These are phyloP conservation scores for Promerops cafer DNA, from an alignment of 2,113 vertebrate species.

Conservation along the genomic window DNA sequence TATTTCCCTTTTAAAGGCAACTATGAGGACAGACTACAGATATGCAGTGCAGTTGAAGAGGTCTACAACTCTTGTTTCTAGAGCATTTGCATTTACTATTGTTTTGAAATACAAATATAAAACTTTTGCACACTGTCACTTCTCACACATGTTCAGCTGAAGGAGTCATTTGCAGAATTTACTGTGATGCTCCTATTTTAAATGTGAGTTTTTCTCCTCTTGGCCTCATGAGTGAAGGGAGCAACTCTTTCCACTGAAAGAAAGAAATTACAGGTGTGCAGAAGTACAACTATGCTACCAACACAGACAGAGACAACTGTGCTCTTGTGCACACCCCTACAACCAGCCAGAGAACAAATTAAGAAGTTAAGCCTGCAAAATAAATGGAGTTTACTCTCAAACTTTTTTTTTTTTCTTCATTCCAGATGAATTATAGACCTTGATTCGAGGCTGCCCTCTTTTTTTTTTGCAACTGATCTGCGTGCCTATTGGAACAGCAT, in stretches of 20 bases:
- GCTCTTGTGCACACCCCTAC: slow-evolving; percentile 64
- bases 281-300: slow-evolving; percentile 59
- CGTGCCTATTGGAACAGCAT: slow-evolving; percentile 63
- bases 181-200: slow-evolving; percentile 25
- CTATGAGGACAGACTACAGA: slow-evolving; percentile 59
- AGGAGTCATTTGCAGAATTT: slow-evolving; percentile 35
- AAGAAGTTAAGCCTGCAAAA: slow-evolving; percentile 60
- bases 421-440: slow-evolving; percentile 54
- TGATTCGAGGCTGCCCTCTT: slow-evolving; percentile 58
- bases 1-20: slow-evolving; percentile 46
- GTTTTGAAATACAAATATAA: slow-evolving; percentile 37
- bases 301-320: slow-evolving; percentile 63
- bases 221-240: slow-evolving; percentile 39
- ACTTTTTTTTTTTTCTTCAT: slow-evolving; percentile 66
- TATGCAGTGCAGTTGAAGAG: slow-evolving; percentile 59
- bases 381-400: slow-evolving; percentile 50
- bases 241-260: slow-evolving; percentile 63
- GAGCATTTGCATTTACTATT: slow-evolving; percentile 10
- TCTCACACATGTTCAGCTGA: slow-evolving; percentile 40
- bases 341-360: slow-evolving; percentile 45
- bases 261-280: slow-evolving; percentile 65
- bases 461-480: slow-evolving; percentile 36
- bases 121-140: slow-evolving; percentile 69
- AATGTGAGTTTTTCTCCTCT: slow-evolving; percentile 13
- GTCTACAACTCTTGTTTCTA: slow-evolving; percentile 66